Conservation (phyloP, 2,888 invertebrate species). For the Ornithoptera priamus region DNA sequence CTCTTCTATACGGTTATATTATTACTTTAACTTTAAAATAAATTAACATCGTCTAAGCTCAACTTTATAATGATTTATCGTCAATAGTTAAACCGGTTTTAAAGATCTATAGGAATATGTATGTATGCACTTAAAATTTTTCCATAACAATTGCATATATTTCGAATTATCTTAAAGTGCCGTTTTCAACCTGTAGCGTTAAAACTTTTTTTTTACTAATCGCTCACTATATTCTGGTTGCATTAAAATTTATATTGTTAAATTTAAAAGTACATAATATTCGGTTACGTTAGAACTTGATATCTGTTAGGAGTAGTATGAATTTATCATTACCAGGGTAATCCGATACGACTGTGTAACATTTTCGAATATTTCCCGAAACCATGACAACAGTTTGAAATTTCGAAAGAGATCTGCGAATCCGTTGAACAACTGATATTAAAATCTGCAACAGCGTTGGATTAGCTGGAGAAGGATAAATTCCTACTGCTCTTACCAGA, state of each 20-base stretch:
- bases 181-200: background rate
- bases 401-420: too few species aligned
- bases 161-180: background rate
- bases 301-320: background rate
- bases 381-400: background rate
- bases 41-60: too few species aligned
- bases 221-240: background rate
- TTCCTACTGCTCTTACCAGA: slow-evolving; percentile 2
- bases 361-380: background rate
- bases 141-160: background rate
- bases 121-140: background rate
- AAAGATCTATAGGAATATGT: background rate
- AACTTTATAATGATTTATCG: too few species aligned
- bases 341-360: background rate
- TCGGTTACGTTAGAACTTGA: background rate
- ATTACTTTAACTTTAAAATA: too few species aligned
- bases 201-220: background rate
- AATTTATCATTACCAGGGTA: background rate
- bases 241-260: background rate
- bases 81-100: too few species aligned
- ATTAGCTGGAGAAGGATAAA: background rate
- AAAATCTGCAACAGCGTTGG: background rate
- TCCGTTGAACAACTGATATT: background rate
- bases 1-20: too few species aligned
- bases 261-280: background rate